Base-by-base conservation (phyloP, 2,797 vertebrate genomes). In the Notolabrus celidotus region DNA sequence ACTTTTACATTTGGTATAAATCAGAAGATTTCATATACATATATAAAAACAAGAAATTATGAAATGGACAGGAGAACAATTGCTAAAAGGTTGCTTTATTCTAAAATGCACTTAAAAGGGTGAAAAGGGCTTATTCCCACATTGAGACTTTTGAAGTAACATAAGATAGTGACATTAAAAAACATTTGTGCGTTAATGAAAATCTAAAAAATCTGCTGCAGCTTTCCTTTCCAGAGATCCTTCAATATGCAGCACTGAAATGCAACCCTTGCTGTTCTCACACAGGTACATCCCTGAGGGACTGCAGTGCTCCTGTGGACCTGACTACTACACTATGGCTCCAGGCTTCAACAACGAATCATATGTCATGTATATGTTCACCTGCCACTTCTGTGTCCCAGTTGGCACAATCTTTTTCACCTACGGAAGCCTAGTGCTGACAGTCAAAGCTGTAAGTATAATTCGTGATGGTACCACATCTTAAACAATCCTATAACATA, bases 311-410 rank as follows among this genome's bases (percentile, higher is more conserved):
- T 95, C 93, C 58, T 95, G 94, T 0, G 92, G 94, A 49, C 94
- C 94, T 0, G 94, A 95, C 79, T 94, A 94, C 84, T 95, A 94
- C 83, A 95, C 93, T 31, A 68, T 91, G 74, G 93, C 92, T 46
- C 88, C 91, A 0, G 88, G 88, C 56, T 95, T 73, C 83, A 92
- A 94, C 91, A 95, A 94, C 0, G 92, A 94, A 56, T 94, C 94
- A 47, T 95, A 91, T 0, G 90, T 95, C n/a, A 46, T 95, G 33
- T 95, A 94, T 86, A 90, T 95, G 94, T 95, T 95, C 0, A 0
- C 31, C 57, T 64, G 83, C 65, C 92, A 95, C 82, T 95, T 95
- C 80, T 7, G 73, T 31, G 2, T 91, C 59, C 94, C 94, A 0
- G 92, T 95, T 0, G 1, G 71, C 33, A 4, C 85, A 66, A 95